Evolutionary conservation across 2,888 invertebrate genomes (phyloP), one percentile per base, ranked within the genome.

Genomic region (Portevinia maculata): DNA sequence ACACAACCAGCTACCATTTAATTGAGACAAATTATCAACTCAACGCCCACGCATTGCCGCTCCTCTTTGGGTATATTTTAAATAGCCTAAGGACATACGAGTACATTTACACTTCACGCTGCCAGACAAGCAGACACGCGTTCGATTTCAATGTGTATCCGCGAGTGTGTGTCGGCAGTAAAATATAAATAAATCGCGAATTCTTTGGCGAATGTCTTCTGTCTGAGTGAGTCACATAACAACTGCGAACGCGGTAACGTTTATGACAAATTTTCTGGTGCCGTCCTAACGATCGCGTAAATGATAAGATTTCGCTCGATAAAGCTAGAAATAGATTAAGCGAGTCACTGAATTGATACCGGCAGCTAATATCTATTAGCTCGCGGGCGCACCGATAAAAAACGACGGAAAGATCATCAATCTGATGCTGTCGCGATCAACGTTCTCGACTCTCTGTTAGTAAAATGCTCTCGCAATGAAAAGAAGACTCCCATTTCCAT

Each of bases 391-490:
- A 28, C 57, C 50, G 30, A 57, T 52, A 44, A 21, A 32, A 48
- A 44, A 30, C 53, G 55, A 28, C 28, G 6, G 64, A 53, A 24
- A 8, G 24, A 69, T 37, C 44, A 74, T 28, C 37, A 53, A 44
- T 41, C 32, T 28, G 75, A 83, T 78, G 78, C 83, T 62, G 55
- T 30, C 83, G 62, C 83, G 67, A 83, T 67, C 78, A 69, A 76
- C 53, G 83, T 78, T 83, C 83, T 78, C 55, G 62, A 73, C 78
- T 83, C 73, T 83, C 83, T 83, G 83, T 60, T 65, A 67, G 59
- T 62, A 67, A 55, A 76, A 67, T 67, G 41, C 67, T 71, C 78
- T 83, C 73, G 24, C 65, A 78, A 50, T 37, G 48, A 67, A 53
- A 73, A 67, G 71, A 81, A 67, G 48, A 78, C 71, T 67, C 60